phyloP scores from a whole-genome alignment of 2,113 vertebrate genomes.

The Stercorarius parasiticus region DNA sequence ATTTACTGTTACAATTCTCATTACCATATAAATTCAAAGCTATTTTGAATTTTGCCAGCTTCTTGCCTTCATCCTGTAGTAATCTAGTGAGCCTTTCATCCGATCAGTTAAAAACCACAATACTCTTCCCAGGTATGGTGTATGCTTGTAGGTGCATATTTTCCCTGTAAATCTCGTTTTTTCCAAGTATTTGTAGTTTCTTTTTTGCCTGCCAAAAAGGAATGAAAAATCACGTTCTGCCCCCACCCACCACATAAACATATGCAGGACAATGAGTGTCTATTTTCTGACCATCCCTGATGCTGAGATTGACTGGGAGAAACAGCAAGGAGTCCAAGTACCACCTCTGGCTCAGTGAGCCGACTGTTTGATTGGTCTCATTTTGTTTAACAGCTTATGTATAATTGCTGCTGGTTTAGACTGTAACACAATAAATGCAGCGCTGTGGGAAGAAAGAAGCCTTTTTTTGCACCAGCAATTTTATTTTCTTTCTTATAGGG shows the following conservation, averaged over 20 bases:
- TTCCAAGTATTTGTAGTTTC: neutral
- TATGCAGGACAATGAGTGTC: neutral
- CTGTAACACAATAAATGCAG: neutral
- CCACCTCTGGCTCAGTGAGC: conserved; percentile 44
- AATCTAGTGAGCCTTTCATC: neutral
- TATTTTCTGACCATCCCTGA: conserved; percentile 21
- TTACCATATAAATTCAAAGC: neutral
- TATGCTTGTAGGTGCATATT: neutral
- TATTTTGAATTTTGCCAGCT: neutral
- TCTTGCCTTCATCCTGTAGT: neutral
- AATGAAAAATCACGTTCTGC: neutral
- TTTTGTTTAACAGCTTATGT: conserved; percentile 42
- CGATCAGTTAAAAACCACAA: neutral
- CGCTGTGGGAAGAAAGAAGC: neutral
- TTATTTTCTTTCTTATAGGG: neutral
- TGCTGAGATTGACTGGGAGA: conserved; percentile 32
- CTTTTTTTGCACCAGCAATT: neutral
- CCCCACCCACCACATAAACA: neutral
- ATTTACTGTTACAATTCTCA: neutral
- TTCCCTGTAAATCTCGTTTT: neutral
- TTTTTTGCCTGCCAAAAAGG: neutral
- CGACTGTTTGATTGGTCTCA: conserved; percentile 18
- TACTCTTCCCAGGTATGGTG: neutral
- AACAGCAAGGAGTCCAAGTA: conserved; percentile 38
- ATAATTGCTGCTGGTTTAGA: conserved; percentile 40